These are phyloP conservation scores for Microchirus variegatus DNA, from an alignment of 2,797 vertebrate species.

Conservation along the genomic window DNA sequence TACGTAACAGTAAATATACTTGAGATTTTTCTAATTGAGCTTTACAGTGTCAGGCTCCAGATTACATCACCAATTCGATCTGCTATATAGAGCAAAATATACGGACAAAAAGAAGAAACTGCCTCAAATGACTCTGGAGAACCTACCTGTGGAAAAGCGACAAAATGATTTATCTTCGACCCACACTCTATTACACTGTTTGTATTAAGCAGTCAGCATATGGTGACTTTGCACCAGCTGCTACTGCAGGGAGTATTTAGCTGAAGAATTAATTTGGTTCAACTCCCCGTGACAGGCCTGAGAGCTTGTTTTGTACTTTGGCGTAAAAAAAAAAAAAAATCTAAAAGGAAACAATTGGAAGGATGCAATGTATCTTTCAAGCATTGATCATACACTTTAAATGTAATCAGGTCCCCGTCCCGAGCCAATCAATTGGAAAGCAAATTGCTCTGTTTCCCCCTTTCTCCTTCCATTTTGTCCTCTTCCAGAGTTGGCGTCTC, in stretches of 20 bases:
- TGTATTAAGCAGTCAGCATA: conserved; percentile 54
- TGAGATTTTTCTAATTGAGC: no score
- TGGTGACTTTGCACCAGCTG: conserved; percentile 49
- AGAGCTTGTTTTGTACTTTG: conserved; percentile 36
- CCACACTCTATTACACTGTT: conserved; percentile 51
- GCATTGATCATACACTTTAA: conserved; percentile 30
- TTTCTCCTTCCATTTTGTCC: conserved; percentile 22
- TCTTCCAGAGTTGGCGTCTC: conserved; percentile 9
- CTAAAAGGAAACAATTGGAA: conserved; percentile 24
- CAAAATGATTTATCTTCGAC: conserved; percentile 59
- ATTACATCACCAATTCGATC: no score
- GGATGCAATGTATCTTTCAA: conserved; percentile 20
- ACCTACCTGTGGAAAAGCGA: conserved; percentile 59
- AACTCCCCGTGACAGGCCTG: conserved; percentile 44
- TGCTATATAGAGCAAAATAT: no score
- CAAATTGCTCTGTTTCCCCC: conserved; percentile 14
- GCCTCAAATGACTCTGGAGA: conserved; percentile 6
- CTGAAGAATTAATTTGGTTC: conserved; percentile 57
- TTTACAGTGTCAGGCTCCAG: no score
- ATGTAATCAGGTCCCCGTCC: conserved; percentile 41
- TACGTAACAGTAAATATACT: no score
- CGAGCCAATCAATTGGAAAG: conserved; percentile 20
- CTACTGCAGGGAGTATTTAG: conserved; percentile 59
- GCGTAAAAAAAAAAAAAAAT: conserved; percentile 1
- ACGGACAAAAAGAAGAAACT: conserved; percentile 23